These are phyloP conservation scores for Seriola dumerili DNA, from an alignment of 2,113 vertebrate genomes.

Conservation along the genomic window DNA sequence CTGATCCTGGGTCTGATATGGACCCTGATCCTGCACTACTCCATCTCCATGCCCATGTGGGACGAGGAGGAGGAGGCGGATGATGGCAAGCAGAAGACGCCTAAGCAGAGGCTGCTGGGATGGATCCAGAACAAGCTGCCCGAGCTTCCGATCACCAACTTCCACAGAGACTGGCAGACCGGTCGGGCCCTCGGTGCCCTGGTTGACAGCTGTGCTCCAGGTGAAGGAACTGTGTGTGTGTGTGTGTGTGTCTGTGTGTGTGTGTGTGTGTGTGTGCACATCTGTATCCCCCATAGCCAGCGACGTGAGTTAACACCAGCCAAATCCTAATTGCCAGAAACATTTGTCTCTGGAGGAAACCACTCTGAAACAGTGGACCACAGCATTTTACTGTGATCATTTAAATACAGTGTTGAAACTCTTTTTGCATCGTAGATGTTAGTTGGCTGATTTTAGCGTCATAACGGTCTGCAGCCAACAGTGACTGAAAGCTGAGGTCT, in stretches of 20 bases:
- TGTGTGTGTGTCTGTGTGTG: background rate
- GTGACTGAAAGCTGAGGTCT: constrained; percentile 12
- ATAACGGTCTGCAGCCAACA: background rate
- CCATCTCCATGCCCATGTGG: constrained; percentile 92
- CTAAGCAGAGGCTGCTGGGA: constrained; percentile 88
- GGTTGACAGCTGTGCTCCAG: constrained; percentile 89
- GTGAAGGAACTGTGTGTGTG: constrained; percentile 62
- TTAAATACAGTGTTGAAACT: no score
- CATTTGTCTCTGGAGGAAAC: background rate
- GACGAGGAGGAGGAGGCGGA: constrained; percentile 88
- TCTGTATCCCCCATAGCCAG: background rate
- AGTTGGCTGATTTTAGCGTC: no score
- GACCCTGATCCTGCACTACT: constrained; percentile 90
- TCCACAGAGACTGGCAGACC: constrained; percentile 87
- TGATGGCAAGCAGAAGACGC: constrained; percentile 86
- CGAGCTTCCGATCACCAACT: constrained; percentile 93
- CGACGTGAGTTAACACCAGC: background rate
- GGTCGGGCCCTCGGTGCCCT: constrained; percentile 85
- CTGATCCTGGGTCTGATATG: constrained; percentile 90
- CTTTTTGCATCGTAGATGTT: no score
- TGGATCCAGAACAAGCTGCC: constrained; percentile 90
- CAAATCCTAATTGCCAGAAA: no score
- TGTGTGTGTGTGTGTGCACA: background rate
- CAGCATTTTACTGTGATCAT: background rate
- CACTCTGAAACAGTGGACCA: background rate